Conservation (phyloP, 2,888 invertebrate species). For the Mythimna albipuncta region DNA sequence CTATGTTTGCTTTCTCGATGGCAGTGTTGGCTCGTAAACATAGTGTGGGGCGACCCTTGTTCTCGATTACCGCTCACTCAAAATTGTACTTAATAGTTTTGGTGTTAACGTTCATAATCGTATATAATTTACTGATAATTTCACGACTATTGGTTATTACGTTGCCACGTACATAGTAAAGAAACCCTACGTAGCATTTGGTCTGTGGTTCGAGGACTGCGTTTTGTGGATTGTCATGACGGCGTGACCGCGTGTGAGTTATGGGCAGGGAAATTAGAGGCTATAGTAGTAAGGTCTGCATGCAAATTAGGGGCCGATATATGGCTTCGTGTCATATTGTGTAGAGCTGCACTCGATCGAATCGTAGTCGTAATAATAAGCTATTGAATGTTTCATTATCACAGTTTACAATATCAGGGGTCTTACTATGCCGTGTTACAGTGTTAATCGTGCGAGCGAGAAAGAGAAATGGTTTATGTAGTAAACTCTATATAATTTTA, state of each 20-base stretch:
- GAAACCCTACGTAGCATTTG: constrained; percentile 69
- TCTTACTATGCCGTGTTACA: too few species aligned
- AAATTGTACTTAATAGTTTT: constrained; percentile 38
- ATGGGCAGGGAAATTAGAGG: constrained; percentile 59
- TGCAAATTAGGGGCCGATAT: constrained; percentile 39
- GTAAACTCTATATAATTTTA: too few species aligned
- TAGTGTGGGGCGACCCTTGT: constrained; percentile 58
- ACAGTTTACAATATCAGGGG: background rate
- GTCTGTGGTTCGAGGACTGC: constrained; percentile 55
- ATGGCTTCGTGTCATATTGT: constrained; percentile 24
- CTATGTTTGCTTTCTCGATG: constrained; percentile 69
- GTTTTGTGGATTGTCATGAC: constrained; percentile 62
- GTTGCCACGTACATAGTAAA: constrained; percentile 65
- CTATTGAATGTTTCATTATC: background rate
- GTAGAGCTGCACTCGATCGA: background rate
- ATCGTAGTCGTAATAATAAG: background rate
- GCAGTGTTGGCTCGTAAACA: constrained; percentile 68
- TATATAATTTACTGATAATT: constrained; percentile 42
- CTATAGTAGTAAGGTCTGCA: constrained; percentile 31
- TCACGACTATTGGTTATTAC: constrained; percentile 64
- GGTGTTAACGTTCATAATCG: constrained; percentile 46
- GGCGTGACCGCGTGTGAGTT: constrained; percentile 59
- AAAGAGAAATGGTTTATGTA: too few species aligned
- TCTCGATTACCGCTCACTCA: constrained; percentile 33
- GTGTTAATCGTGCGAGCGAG: too few species aligned